Evolutionary conservation across 1,140 invertebrate species (phyloP).

Genomic region (Drosophila fuyamai): DNA sequence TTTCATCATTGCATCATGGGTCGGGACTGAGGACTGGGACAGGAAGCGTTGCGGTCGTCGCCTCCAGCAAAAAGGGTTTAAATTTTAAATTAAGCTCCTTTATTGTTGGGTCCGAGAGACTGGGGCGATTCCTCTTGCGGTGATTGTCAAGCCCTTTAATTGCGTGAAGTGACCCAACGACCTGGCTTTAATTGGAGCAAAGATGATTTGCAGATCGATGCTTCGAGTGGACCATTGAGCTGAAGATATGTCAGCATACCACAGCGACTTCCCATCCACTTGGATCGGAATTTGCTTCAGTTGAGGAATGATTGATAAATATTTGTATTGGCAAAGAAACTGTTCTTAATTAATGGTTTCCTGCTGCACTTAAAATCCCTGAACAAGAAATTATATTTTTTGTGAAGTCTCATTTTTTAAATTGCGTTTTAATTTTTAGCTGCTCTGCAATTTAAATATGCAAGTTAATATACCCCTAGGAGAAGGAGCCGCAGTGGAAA

Average conservation of each 20-base stretch:
- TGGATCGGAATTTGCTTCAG: constrained; percentile 7
- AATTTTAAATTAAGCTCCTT: constrained; percentile 73
- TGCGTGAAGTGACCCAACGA: constrained; percentile 48
- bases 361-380: too few relatives aligned
- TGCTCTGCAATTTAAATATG: too few relatives aligned
- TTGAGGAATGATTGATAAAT: constrained; percentile 23
- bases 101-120: constrained; percentile 35
- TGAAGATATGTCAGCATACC: constrained; percentile 10
- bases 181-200: constrained; percentile 69
- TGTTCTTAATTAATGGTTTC: background rate
- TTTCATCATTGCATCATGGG: constrained; percentile 66
- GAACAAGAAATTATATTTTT: too few relatives aligned
- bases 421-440: too few relatives aligned
- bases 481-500: too few relatives aligned
- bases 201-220: constrained; percentile 62
- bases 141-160: constrained; percentile 61
- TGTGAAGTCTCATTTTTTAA: too few relatives aligned
- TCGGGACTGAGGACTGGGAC: constrained; percentile 41
- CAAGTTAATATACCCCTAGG: too few relatives aligned
- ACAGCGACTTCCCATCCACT: constrained; percentile 28
- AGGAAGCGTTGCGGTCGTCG: constrained; percentile 72
- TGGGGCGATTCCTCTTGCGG: constrained; percentile 12
- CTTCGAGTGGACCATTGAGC: constrained; percentile 22
- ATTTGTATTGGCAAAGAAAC: background rate
- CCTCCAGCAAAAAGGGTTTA: constrained; percentile 77